Conservation (phyloP, 2,888 invertebrate species). For the Diplolepis rosae region DNA sequence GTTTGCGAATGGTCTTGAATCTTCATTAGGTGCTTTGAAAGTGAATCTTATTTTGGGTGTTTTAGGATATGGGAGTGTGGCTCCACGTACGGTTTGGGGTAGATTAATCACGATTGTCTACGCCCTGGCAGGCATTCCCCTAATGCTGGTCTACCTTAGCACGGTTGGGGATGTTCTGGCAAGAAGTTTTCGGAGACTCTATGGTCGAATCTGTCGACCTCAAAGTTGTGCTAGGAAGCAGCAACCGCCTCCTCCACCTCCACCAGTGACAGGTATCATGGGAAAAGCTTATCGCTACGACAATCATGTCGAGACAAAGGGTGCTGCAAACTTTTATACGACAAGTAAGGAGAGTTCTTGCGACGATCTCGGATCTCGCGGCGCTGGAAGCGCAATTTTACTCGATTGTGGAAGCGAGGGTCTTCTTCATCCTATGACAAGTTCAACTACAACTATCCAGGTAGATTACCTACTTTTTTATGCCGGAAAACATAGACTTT, state of each 20-base stretch:
- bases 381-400: slow-evolving; percentile 69
- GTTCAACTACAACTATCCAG: slow-evolving; percentile 63
- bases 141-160: slow-evolving; percentile 90
- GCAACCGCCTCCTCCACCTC: slow-evolving; percentile 59
- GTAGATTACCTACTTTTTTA: slow-evolving; percentile 42
- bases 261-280: slow-evolving; percentile 61
- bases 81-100: slow-evolving; percentile 87
- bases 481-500: not conserved
- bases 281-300: slow-evolving; percentile 67
- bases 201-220: slow-evolving; percentile 77
- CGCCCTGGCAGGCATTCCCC: slow-evolving; percentile 89
- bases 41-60: slow-evolving; percentile 4
- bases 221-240: slow-evolving; percentile 65
- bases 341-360: slow-evolving; percentile 68
- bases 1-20: not conserved
- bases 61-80: slow-evolving; percentile 89
- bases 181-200: slow-evolving; percentile 83
- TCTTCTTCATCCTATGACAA: slow-evolving; percentile 62
- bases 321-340: slow-evolving; percentile 64
- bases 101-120: slow-evolving; percentile 88
- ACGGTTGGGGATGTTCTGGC: slow-evolving; percentile 91
- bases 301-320: slow-evolving; percentile 67
- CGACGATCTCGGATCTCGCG: slow-evolving; percentile 67
- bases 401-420: slow-evolving; percentile 71
- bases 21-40: not conserved